Conservation (phyloP, 2,113 vertebrate genomes). For the Scophthalmus maximus region DNA sequence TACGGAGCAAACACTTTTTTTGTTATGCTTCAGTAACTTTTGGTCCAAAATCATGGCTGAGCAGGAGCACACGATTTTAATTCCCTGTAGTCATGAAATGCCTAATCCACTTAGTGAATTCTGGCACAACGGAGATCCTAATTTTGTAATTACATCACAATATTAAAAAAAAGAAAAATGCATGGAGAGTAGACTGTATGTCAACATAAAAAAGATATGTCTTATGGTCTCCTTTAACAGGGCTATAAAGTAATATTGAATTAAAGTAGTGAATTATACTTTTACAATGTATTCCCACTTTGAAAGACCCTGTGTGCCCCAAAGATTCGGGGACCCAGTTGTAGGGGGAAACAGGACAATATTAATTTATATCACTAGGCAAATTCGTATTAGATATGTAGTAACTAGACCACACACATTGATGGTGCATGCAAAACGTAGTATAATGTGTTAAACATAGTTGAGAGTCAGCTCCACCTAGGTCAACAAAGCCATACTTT, state of each 20-base stretch:
- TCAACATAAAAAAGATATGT: neutral
- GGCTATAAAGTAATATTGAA: neutral
- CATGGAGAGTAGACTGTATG: neutral
- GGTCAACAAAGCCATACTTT: too few relatives aligned
- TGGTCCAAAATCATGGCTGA: slow-evolving; percentile 19
- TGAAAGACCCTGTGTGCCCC: neutral
- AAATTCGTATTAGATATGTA: neutral
- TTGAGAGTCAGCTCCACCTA: too few relatives aligned
- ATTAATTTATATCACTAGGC: too few relatives aligned
- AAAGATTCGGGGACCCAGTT: neutral
- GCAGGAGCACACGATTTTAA: slow-evolving; percentile 26
- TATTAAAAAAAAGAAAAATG: slow-evolving; percentile 3
- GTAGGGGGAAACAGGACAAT: neutral
- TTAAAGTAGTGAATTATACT: too few relatives aligned
- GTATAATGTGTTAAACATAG: too few relatives aligned
- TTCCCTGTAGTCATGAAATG: slow-evolving; percentile 20
- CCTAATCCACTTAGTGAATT: neutral
- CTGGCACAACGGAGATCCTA: neutral
- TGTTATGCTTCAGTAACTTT: slow-evolving; percentile 22
- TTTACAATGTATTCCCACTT: neutral
- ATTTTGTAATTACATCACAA: slow-evolving; percentile 11
- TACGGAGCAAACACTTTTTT: slow-evolving; percentile 14
- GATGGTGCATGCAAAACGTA: too few relatives aligned
- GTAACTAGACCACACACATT: too few relatives aligned
- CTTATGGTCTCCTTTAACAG: neutral